Percentiles rank a stretch among this genome's conserved stretches.
Evolutionary conservation across 2,113 vertebrate genomes (phyloP).

Genomic region (Platycercus adscitus): DNA sequence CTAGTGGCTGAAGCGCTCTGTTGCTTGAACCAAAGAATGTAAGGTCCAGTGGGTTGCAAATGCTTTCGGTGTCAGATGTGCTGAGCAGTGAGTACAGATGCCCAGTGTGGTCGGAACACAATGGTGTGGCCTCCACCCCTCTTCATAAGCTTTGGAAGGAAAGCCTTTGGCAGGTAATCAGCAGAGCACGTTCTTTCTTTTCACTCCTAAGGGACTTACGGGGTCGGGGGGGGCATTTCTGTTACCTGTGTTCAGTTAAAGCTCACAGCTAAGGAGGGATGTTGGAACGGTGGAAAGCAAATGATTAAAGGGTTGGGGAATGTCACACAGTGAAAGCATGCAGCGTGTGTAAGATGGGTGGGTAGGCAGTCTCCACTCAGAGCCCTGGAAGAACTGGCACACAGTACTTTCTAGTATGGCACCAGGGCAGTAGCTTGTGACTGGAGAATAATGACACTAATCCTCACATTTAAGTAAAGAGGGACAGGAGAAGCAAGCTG

Average conservation of each 20-base stretch:
- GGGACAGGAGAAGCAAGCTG: neutral
- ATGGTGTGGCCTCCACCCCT: neutral
- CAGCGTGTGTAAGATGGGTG: neutral
- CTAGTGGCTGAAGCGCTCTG: neutral
- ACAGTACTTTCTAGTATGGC: neutral
- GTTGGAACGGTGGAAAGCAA: neutral
- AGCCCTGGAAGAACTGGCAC: neutral
- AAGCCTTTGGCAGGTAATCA: neutral
- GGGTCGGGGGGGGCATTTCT: neutral
- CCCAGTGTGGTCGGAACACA: neutral
- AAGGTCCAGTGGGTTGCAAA: neutral
- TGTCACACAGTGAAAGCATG: neutral
- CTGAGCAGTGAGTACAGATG: neutral
- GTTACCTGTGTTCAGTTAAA: neutral
- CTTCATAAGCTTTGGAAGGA: neutral
- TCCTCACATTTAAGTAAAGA: neutral
- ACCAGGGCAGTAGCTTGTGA: neutral
- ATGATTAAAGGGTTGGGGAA: neutral
- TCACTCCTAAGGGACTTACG: rapidly evolving
- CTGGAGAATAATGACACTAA: neutral
- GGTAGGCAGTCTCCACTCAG: neutral
- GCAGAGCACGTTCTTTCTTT: neutral
- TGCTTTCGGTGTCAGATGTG: rapidly evolving
- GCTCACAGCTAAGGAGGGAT: neutral
- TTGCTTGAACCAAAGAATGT: neutral